phyloP scores from a whole-genome alignment of 1,140 invertebrate genomes.

The Heliothis virescens region DNA sequence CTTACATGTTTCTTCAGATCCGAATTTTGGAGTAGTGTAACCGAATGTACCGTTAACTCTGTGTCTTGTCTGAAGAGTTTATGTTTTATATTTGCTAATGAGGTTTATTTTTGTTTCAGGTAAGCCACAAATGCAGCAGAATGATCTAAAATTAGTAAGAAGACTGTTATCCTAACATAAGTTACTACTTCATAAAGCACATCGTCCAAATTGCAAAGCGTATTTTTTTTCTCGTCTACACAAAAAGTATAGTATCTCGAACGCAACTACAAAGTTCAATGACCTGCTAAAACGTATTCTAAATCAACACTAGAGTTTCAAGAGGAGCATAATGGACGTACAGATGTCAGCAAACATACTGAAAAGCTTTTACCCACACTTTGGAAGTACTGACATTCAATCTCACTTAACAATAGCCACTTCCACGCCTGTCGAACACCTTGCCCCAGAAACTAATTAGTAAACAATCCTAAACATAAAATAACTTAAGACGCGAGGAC shows the following conservation, averaged over 20 bases:
- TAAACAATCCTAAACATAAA: constrained; percentile 57
- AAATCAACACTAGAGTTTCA: constrained; percentile 26
- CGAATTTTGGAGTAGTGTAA: background rate
- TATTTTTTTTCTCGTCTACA: background rate
- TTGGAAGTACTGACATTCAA: constrained; percentile 23
- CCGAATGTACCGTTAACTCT: too few species aligned
- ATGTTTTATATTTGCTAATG: too few species aligned
- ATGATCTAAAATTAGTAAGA: constrained; percentile 7
- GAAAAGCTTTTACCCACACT: background rate
- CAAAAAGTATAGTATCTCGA: background rate
- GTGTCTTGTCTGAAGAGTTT: too few species aligned
- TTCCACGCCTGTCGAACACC: constrained; percentile 38
- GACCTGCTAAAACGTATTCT: constrained; percentile 33
- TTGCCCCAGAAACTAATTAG: constrained; percentile 64
- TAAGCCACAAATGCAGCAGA: background rate
- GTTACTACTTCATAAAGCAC: background rate
- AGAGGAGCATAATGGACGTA: constrained; percentile 18
- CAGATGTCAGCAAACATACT: constrained; percentile 12
- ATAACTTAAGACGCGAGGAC: constrained; percentile 51
- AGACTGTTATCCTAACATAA: background rate
- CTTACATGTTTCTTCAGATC: background rate
- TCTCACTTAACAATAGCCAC: constrained; percentile 1
- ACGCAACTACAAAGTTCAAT: constrained; percentile 13
- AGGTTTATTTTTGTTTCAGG: constrained; percentile 17
- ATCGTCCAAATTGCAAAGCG: background rate